Base-by-base conservation (phyloP, 2,888 invertebrate genomes). In the Drosophila meridionalis region DNA sequence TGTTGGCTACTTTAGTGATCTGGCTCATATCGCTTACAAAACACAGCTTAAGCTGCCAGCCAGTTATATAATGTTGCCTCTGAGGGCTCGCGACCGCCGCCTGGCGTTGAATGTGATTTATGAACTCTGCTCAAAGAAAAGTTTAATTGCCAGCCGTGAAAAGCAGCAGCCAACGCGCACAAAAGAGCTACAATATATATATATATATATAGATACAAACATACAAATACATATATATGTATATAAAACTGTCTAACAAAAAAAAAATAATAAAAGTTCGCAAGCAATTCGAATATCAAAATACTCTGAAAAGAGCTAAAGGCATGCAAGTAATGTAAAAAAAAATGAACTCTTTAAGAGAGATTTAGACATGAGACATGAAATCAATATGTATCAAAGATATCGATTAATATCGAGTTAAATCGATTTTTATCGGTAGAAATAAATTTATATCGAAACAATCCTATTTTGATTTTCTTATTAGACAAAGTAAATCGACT, bases 101-200 rank as follows among this genome's bases (percentile, higher is more conserved):
- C 85, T 85, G 90, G 68, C 74, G 70, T 70, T 86, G 90, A 87
- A 87, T 87, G 90, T 87, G 87, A 87, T 87, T 87, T 87, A 87
- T 87, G 90, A 87, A 87, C 87, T 87, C 80, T 60, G 77, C 72
- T 87, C 77, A 65, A 84, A 87, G 88, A 89, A 86, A 90, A 89
- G 90, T 87, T 87, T 87, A 87, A 89, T 87, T 89, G 90, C 88
- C 90, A 89, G 83, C 82, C 87, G 90, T 79, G 89, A 81, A 89
- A 87, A 89, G 77, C 88, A 87, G 82, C 76, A 75, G 59, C 50
- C 32, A 36, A 47, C 45, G n/a, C 72, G 68, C 62, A 78, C 81
- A 81, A 77, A 72, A 56, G 68, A 56, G 9, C 48, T 63, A 43
- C 60, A 68, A 40, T 64, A 71, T 73, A 71, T 65, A 53, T 26